phyloP scores from a whole-genome alignment of 2,113 vertebrate species.

The Dasyurus viverrinus region DNA sequence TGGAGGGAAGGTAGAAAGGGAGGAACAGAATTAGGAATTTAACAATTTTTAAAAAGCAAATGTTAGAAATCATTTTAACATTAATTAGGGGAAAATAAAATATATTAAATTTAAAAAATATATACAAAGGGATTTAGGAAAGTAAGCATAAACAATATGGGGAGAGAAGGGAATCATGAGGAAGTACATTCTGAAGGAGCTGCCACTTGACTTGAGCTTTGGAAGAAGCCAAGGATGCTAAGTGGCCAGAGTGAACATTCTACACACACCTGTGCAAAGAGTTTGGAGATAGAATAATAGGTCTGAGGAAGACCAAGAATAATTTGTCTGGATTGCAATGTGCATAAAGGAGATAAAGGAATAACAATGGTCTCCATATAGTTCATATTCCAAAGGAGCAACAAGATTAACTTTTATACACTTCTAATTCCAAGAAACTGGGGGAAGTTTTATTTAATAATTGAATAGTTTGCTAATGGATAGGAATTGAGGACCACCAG shows the following conservation, averaged over 20 bases:
- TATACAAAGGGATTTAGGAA: neutral
- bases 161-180: neutral
- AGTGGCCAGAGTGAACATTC: neutral
- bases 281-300: neutral
- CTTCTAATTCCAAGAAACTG: neutral
- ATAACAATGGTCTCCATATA: neutral
- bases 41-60: no score
- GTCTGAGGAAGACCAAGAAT: neutral
- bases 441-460: neutral
- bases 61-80: no score
- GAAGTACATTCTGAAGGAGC: neutral
- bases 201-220: neutral
- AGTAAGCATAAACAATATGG: neutral
- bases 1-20: no score
- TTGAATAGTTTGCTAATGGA: neutral
- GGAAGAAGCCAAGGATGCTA: neutral
- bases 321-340: neutral
- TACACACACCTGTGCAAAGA: neutral
- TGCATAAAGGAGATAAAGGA: neutral
- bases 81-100: no score
- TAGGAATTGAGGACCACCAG: neutral
- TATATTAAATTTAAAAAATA: no score
- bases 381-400: neutral
- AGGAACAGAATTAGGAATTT: no score
- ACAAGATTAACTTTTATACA: neutral